A percentile compares a stretch with the other conserved stretches of the same genome.
These are phyloP conservation scores for Habropoda laboriosa DNA, from an alignment of 1,140 invertebrate genomes.

Conservation along the genomic window DNA sequence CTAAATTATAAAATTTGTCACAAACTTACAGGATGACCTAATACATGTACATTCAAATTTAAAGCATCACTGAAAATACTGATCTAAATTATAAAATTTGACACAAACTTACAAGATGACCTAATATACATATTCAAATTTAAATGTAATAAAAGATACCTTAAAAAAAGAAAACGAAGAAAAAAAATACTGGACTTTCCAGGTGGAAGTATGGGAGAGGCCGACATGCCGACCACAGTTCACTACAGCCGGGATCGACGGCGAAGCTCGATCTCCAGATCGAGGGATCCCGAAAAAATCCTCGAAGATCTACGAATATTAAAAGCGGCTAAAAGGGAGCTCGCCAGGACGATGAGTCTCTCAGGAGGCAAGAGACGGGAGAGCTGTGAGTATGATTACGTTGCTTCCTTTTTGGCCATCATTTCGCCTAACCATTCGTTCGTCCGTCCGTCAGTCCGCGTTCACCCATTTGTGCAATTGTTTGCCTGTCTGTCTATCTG, in stretches of 20 bases:
- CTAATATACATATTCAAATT: no score
- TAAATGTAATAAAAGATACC: no score
- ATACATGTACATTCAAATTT: no score
- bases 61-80: no score
- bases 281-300: constrained; percentile 91
- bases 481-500: constrained; percentile 51
- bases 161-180: no score
- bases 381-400: constrained; percentile 84
- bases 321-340: constrained; percentile 88
- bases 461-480: constrained; percentile 29
- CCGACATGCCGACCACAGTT: constrained; percentile 81
- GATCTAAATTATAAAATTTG: no score
- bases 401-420: constrained; percentile 45
- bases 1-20: no score
- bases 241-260: constrained; percentile 86
- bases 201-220: constrained; percentile 81
- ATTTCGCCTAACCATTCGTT: constrained; percentile 58
- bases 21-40: no score
- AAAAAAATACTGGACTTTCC: neutral
- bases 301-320: constrained; percentile 84
- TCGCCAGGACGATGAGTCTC: constrained; percentile 90
- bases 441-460: constrained; percentile 42
- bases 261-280: constrained; percentile 88
- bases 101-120: no score
- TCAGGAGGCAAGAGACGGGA: constrained; percentile 83